A percentile compares a stretch with the other conserved stretches of the same genome.
phyloP scores from a whole-genome alignment of 1,140 invertebrate species.

The Drosophila triauraria region DNA sequence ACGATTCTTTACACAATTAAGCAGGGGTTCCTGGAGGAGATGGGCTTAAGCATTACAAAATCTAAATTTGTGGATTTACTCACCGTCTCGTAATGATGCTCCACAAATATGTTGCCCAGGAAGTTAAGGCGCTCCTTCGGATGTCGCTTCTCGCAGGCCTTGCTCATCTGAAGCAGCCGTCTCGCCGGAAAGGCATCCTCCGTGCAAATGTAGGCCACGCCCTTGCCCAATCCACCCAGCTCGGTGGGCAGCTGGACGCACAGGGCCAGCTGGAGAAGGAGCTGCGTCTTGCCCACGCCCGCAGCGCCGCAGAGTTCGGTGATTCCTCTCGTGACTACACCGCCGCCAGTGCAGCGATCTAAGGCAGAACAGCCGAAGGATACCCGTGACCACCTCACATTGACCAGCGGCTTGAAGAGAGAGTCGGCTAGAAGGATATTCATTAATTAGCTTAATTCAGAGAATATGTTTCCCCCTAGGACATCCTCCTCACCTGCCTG shows the following conservation, averaged over 20 bases:
- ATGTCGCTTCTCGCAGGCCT: conserved; percentile 64
- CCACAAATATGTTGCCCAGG: conserved; percentile 74
- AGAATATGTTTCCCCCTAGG: not conserved
- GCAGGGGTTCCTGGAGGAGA: conserved; percentile 74
- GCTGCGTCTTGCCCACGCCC: conserved; percentile 94
- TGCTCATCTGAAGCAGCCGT: conserved; percentile 87
- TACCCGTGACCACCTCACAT: conserved; percentile 84
- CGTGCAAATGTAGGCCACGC: conserved; percentile 91
- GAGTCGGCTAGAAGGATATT: conserved; percentile 44
- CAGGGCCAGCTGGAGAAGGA: conserved; percentile 90
- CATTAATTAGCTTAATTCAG: not conserved
- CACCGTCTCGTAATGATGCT: conserved; percentile 87
- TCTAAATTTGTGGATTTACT: conserved; percentile 48
- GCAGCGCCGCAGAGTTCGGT: conserved; percentile 94
- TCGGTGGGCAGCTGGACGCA: conserved; percentile 77
- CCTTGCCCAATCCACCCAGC: conserved; percentile 85
- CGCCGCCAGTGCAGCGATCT: conserved; percentile 89
- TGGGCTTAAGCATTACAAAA: not conserved
- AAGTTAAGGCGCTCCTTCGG: conserved; percentile 66
- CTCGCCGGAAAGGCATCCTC: conserved; percentile 91
- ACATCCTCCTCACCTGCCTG: conserved; percentile 35
- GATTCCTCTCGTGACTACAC: conserved; percentile 90
- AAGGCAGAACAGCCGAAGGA: conserved; percentile 88
- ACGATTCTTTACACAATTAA: conserved; percentile 86
- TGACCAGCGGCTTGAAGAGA: conserved; percentile 59